A percentile compares a stretch with the other conserved stretches of the same genome.
These are phyloP conservation scores for Thermophis baileyi DNA, from an alignment of 2,113 vertebrate species.

Conservation along the genomic window DNA sequence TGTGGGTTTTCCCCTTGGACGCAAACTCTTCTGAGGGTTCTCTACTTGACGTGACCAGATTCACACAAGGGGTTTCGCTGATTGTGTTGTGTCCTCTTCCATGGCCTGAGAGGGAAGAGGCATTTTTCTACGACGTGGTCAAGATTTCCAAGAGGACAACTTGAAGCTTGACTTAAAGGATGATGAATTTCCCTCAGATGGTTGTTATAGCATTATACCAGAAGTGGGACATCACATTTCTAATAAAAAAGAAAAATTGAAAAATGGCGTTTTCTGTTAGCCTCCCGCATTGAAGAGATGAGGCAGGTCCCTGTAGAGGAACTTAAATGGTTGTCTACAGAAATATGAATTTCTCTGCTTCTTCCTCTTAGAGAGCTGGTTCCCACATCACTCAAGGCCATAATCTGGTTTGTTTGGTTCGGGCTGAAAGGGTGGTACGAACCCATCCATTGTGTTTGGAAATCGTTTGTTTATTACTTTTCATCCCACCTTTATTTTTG, in stretches of 20 bases:
- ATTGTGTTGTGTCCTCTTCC: not conserved
- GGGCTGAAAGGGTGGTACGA: not conserved
- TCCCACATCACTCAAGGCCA: not conserved
- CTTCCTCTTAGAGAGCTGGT: not conserved
- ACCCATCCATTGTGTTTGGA: not conserved
- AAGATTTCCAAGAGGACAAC: not conserved
- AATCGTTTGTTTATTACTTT: not conserved
- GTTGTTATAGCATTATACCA: not conserved
- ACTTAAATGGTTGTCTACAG: not conserved
- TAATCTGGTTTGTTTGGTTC: not conserved
- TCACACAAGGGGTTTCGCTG: not conserved
- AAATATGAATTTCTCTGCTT: not conserved
- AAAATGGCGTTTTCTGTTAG: not conserved
- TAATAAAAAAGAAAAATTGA: slow-evolving; percentile 13
- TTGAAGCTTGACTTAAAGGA: not conserved
- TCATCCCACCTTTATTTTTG: not conserved
- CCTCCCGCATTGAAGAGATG: not conserved
- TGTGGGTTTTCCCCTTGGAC: not conserved
- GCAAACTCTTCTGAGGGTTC: not conserved
- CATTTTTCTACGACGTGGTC: fast-evolving
- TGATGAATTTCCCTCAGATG: not conserved
- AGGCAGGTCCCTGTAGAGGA: not conserved
- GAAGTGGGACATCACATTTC: fast-evolving
- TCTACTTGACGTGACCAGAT: not conserved
- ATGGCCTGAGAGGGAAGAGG: not conserved